Base-by-base conservation (phyloP, 2,113 vertebrate species). In the Raja brachyura region DNA sequence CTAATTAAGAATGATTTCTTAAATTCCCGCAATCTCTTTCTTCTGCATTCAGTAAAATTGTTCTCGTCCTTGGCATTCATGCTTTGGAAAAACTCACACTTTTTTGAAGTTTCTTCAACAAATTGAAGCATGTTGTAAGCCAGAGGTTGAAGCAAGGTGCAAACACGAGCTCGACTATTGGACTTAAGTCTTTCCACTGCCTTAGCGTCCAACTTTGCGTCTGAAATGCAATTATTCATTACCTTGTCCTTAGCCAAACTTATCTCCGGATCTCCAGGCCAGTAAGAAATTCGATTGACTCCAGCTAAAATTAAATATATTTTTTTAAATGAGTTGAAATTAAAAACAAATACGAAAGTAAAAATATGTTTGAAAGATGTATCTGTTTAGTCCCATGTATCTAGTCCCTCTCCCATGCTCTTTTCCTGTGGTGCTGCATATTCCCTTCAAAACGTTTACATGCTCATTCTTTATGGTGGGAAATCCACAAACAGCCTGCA, bases 191-290 rank as follows among this genome's bases (percentile, higher is more conserved):
- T 98, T 95, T 98, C 97, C 0, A 97, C 96, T 0, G 98, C 98
- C 94, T 97, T 95, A 54, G 97, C 97, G 94, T 99, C 98, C 90
- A 99, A 95, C 59, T 95, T 95, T 4, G 98, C 98, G 93, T 99
- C 98, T 0, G 96, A 97, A 2, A 94, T 94, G 93, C 93, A 94
- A 4, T 39, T 3, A n/a, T 93, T 93, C 1, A 70, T 94, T 86
- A 93, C 86, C 28, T 92, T 39, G 8, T 78, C 61, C 10, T 73
- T 93, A 88, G 96, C 90, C 95, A 99, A 96, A 95, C 98, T 98
- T 94, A 99, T 96, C 95, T 99, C 98, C 33, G 98, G 97, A 95
- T 99, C 98, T 79, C 97, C 97, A 4, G 98, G 98, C 98, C 98
- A 99, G 93, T 98, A 99, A 56, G 97, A 98, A 95, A 99, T 98